phyloP scores from a whole-genome alignment of 2,113 vertebrate genomes.

The Crotalus helleri region DNA sequence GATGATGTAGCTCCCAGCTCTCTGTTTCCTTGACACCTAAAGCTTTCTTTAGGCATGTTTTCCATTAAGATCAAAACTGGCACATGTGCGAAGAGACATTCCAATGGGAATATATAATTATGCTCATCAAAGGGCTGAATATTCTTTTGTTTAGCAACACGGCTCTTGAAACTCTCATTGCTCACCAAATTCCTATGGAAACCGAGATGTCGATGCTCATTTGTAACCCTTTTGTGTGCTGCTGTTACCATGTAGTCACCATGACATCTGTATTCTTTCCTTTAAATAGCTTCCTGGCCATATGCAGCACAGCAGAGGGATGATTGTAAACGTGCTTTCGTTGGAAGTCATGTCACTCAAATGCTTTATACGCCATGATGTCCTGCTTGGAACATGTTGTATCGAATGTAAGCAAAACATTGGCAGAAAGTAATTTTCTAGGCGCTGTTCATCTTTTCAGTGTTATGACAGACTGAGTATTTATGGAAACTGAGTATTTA shows the following conservation, averaged over 20 bases:
- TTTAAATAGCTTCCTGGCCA: neutral
- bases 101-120: neutral
- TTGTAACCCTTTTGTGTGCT: neutral
- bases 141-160: neutral
- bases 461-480: neutral
- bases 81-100: neutral
- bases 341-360: neutral
- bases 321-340: neutral
- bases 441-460: neutral
- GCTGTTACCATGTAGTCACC: neutral
- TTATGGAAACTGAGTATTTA: neutral
- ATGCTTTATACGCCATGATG: neutral
- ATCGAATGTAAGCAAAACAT: neutral
- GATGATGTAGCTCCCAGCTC: neutral
- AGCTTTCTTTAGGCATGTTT: rapidly evolving
- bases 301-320: slow-evolving; percentile 3
- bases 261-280: neutral
- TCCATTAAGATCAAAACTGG: neutral
- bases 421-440: neutral
- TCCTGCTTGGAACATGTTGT: neutral
- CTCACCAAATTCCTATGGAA: neutral
- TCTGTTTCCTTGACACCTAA: neutral
- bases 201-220: neutral
- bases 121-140: neutral
- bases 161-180: neutral